Base-by-base conservation (phyloP, 2,888 invertebrate species). In the Cantharis lateralis region DNA sequence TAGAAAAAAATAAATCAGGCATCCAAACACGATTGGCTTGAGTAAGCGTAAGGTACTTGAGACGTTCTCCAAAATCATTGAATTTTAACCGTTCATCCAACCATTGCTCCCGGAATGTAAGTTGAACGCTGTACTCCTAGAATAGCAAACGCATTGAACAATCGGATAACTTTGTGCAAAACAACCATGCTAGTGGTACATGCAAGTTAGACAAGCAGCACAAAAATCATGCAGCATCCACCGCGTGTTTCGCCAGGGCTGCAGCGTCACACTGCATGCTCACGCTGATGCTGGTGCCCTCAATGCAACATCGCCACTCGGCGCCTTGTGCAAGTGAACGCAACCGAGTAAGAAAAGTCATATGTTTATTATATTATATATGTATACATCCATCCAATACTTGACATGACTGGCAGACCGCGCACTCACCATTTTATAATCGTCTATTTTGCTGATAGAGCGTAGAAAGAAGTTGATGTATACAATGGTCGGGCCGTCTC, bases 401-500 rank as follows among this genome's bases (percentile, higher is more conserved):
- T 87, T 86, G 88, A 88, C 87, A 87, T 88, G 87, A 88, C 86
- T 87, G 88, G 86, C 87, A 87, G 84, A 86, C 85, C 87, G 86
- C 85, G 84, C 84, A 96, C 96, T 96, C 95, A 97, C 98, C 98
- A 98, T 98, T 93, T 96, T 96, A 91, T 97, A 97, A 94, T 98
- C 98, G 91, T 97, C 96, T 92, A 98, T 98, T 95, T 97, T 96
- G 93, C 97, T 97, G 93, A 98, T 97, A 92, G 97, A 98, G 89
- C 98, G 94, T 85, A 98, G 95, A 91, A 93, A 96, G 92, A 98
- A 93, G 95, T 98, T 98, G 93, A 98, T 96, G 89, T 91, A 90
- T 88, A 98, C 97, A 90, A 93, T 90, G 88, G 96, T 96, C 87
- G 96, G 94, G 89, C 93, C 93, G 90, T 94, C 94, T 91, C 92